Conservation (phyloP, 1,140 invertebrate species). For the Linepithema humile region DNA sequence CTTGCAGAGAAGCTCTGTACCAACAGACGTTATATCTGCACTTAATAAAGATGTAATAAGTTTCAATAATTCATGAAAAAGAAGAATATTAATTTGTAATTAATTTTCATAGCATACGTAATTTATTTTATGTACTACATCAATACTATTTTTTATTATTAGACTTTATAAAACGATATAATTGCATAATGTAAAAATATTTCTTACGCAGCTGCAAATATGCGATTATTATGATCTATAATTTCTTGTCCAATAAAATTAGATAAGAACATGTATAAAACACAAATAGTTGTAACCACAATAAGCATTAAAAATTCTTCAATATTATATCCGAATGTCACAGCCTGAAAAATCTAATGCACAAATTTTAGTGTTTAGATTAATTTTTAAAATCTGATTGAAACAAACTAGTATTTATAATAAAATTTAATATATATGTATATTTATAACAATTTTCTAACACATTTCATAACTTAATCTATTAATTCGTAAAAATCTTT, state of each 20-base stretch:
- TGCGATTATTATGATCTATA: background rate
- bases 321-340: background rate
- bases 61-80: background rate
- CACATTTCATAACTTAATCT: too few relatives aligned
- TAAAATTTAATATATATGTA: background rate
- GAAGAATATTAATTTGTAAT: too few relatives aligned
- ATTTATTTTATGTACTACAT: background rate
- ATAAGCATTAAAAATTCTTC: background rate
- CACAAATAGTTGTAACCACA: background rate
- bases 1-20: background rate
- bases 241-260: background rate
- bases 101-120: too few relatives aligned
- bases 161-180: background rate
- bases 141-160: background rate
- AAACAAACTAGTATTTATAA: background rate
- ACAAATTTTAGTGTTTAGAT: background rate
- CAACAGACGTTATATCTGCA: background rate
- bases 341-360: background rate
- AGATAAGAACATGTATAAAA: background rate
- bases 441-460: too few relatives aligned
- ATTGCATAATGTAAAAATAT: background rate
- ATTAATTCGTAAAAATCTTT: too few relatives aligned
- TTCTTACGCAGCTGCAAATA: background rate
- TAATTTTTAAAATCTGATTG: background rate
- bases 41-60: too few relatives aligned